phyloP scores from a whole-genome alignment of 2,113 vertebrate genomes.

The Cnemophilus loriae region DNA sequence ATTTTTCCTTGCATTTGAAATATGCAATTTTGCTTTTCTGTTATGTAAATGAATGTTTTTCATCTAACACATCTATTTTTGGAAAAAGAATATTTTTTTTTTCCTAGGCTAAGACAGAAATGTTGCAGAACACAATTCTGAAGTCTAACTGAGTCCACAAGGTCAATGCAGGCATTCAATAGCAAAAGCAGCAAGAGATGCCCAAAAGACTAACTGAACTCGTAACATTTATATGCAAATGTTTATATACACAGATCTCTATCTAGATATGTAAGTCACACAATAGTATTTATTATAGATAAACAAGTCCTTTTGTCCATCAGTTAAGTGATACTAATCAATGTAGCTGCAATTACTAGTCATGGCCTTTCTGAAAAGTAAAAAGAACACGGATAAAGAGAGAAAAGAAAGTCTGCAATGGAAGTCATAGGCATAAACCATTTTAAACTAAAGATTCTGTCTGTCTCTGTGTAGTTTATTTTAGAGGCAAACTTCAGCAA shows the following conservation, averaged over 20 bases:
- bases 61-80: constrained; percentile 38
- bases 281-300: not conserved
- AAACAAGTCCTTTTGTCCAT: not conserved
- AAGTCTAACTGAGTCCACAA: not conserved
- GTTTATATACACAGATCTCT: not conserved
- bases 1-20: constrained; percentile 38
- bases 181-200: not conserved
- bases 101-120: not conserved
- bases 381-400: not conserved
- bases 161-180: not conserved
- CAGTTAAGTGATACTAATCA: not conserved
- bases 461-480: not conserved
- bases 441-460: not conserved
- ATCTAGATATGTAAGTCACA: not conserved
- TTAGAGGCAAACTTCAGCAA: not conserved
- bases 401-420: not conserved
- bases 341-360: not conserved
- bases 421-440: not conserved
- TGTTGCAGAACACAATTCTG: not conserved
- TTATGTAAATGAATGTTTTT: constrained; percentile 54
- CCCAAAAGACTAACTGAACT: not conserved
- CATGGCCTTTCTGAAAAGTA: not conserved
- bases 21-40: constrained; percentile 36
- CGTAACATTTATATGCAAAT: not conserved
- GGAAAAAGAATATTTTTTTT: constrained; percentile 16